These are phyloP conservation scores for Enteromius afrohamiltoni DNA, from an alignment of 2,797 vertebrate genomes.

Conservation along the genomic window DNA sequence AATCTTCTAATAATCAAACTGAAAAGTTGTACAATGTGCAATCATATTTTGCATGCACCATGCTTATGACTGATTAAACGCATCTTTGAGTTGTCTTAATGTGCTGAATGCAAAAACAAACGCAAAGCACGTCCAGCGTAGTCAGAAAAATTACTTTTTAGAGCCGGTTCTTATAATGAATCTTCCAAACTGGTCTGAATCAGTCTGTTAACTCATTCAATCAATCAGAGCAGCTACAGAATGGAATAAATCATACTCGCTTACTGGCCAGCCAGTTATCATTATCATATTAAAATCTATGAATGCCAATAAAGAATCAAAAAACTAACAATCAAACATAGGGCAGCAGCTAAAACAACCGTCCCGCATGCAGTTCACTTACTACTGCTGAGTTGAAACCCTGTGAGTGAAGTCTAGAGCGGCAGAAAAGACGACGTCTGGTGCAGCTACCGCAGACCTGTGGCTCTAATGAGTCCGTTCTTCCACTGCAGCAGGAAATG, in stretches of 20 bases:
- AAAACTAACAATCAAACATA: not conserved
- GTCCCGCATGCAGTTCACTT: not conserved
- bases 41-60: not conserved
- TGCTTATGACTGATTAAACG: not conserved
- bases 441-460: conserved; percentile 25
- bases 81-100: not conserved
- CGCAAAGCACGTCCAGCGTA: not conserved
- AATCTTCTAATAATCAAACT: not conserved
- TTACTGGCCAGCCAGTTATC: not conserved
- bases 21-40: not conserved
- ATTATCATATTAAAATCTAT: not conserved
- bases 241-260: not conserved
- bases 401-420: not conserved
- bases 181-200: not conserved
- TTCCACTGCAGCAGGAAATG: conserved; percentile 58
- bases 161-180: not conserved
- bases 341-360: not conserved
- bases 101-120: not conserved
- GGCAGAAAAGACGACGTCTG: conserved; percentile 16
- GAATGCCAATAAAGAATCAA: conserved; percentile 9
- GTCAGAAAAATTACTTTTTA: not conserved
- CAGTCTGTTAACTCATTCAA: not conserved
- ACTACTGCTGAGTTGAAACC: conserved; percentile 22
- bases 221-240: not conserved
- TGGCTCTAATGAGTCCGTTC: conserved; percentile 49